Percentiles rank a stretch among this genome's conserved stretches.
phyloP scores from a whole-genome alignment of 53 echinoderm and acorn worm genomes.

The Mesocentrotus franciscanus region DNA sequence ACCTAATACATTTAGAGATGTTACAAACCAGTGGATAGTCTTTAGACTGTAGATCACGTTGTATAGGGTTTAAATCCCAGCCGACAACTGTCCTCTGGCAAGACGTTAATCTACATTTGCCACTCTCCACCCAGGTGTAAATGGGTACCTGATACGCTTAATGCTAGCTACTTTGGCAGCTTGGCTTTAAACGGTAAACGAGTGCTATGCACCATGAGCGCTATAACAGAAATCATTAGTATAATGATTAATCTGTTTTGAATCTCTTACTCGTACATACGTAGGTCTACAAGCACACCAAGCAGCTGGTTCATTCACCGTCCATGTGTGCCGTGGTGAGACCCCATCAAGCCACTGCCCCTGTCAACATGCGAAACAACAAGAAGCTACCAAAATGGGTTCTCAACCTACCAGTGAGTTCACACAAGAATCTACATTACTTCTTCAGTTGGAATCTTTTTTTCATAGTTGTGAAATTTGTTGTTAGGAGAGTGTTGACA shows the following conservation, averaged over 20 bases:
- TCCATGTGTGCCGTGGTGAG: constrained; percentile 3
- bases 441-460: background rate
- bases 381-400: constrained; percentile 42
- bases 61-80: no score
- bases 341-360: constrained; percentile 28
- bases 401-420: constrained; percentile 12
- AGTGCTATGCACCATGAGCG: no score
- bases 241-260: background rate
- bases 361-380: background rate
- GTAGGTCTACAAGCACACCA: constrained; percentile 39
- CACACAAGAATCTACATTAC: background rate
- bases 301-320: background rate
- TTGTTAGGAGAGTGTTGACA: background rate
- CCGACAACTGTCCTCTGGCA: no score
- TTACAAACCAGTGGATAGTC: no score
- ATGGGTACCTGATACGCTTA: no score
- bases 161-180: no score
- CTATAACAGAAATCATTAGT: no score
- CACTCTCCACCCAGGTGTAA: no score
- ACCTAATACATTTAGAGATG: no score
- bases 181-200: no score
- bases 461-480: background rate
- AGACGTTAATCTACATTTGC: no score
- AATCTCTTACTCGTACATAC: background rate
- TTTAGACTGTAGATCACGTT: no score